Percentiles rank a stretch among this genome's conserved stretches.
Conservation (phyloP, 1,140 invertebrate genomes). For the Drosophila grimshawi region DNA sequence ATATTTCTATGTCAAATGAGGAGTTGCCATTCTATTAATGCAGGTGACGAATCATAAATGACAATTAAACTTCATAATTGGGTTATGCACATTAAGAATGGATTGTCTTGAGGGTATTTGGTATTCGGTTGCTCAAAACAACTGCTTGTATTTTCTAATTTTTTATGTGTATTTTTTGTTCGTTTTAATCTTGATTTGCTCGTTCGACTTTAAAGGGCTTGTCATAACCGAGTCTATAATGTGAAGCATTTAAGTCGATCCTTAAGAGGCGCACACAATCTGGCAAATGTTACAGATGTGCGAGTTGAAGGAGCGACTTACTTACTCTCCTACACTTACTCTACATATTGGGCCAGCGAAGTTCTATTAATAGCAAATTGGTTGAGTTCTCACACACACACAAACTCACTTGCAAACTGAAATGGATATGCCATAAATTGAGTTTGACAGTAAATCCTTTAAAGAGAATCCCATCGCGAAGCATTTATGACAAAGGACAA, state of each 20-base stretch:
- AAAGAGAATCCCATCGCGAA: constrained; percentile 51
- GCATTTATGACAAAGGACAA: constrained; percentile 55
- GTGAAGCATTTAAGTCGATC: constrained; percentile 55
- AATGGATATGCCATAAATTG: constrained; percentile 11
- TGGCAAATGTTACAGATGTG: constrained; percentile 12
- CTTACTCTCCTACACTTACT: constrained; percentile 2
- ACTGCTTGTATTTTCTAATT: not conserved
- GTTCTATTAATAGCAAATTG: constrained; percentile 72
- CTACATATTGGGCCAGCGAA: constrained; percentile 5
- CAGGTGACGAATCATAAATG: no score
- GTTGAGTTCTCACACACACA: constrained; percentile 16
- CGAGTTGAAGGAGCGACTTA: constrained; percentile 8
- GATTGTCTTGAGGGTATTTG: not conserved
- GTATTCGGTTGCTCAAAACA: not conserved
- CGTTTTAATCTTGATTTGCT: constrained; percentile 1
- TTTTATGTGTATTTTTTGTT: not conserved
- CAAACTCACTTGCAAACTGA: not conserved
- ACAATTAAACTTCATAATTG: no score
- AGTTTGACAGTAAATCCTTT: constrained; percentile 50
- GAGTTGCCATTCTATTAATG: no score
- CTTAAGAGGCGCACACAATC: constrained; percentile 29
- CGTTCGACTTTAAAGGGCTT: constrained; percentile 15
- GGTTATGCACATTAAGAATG: no score
- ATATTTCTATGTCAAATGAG: no score
- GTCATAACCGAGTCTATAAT: constrained; percentile 47